Conservation (phyloP, 1,140 invertebrate genomes). For the Portunus trituberculatus region DNA sequence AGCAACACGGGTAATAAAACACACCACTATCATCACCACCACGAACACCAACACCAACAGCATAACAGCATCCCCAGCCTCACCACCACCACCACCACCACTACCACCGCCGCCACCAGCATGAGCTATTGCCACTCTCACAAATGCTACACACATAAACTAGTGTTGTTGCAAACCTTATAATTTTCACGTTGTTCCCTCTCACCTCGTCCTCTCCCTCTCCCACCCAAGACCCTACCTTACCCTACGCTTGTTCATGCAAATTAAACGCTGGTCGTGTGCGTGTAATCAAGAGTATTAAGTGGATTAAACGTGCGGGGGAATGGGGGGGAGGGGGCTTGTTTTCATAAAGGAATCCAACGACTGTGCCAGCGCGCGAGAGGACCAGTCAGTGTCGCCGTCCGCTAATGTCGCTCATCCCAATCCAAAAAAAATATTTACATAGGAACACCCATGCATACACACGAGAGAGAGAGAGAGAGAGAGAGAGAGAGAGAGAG, state of each 20-base stretch:
- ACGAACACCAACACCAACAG: not conserved
- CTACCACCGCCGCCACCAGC: not conserved
- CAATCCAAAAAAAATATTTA: not conserved
- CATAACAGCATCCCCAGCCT: not conserved
- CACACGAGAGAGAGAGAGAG: not conserved
- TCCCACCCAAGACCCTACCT: not conserved
- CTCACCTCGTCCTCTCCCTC: not conserved
- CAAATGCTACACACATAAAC: conserved; percentile 13
- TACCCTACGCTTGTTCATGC: not conserved
- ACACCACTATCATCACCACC: not conserved
- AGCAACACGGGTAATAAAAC: no score
- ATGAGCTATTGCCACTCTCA: not conserved
- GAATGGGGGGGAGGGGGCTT: not conserved
- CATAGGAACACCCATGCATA: not conserved
- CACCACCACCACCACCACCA: not conserved
- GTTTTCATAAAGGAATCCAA: not conserved
- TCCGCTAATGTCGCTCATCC: not conserved
- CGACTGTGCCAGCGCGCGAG: not conserved
- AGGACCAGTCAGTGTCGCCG: no score
- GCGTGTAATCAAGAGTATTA: conserved; percentile 12
- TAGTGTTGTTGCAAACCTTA: not conserved
- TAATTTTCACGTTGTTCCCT: conserved; percentile 9
- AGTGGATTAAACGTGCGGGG: not conserved
- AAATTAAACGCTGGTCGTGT: conserved; percentile 22
- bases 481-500: no score